These are phyloP conservation scores for Spermophilus dauricus DNA, from an alignment of 2,113 vertebrate species.

Conservation along the genomic window DNA sequence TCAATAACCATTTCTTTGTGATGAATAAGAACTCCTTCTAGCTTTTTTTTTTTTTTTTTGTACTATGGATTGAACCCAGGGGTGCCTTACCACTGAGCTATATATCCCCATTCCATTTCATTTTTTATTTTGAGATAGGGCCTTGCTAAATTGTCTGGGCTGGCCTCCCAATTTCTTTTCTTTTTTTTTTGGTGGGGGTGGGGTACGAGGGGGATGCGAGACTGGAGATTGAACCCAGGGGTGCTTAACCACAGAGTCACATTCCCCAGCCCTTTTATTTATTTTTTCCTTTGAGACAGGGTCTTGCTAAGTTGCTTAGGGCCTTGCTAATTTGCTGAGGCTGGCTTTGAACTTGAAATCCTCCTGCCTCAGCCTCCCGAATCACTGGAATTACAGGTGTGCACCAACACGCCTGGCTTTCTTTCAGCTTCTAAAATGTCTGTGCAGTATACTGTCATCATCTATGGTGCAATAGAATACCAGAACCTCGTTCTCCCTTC, in stretches of 20 bases:
- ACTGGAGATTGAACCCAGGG: too few species aligned
- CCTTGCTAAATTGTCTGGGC: too few species aligned
- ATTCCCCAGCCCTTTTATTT: too few species aligned
- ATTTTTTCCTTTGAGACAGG: too few species aligned
- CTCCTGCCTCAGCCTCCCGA: neutral
- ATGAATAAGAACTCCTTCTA: neutral
- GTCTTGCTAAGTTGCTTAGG: too few species aligned
- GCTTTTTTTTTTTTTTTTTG: neutral
- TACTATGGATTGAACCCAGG: neutral
- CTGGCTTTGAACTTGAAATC: neutral
- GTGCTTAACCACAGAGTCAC: too few species aligned
- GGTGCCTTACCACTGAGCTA: neutral
- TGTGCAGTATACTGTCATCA: neutral
- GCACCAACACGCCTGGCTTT: neutral
- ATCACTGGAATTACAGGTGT: neutral
- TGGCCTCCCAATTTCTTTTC: too few species aligned
- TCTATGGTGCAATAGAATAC: neutral
- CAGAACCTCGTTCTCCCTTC: neutral
- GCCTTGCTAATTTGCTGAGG: neutral
- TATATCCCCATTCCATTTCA: too few species aligned
- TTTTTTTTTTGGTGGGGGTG: too few species aligned
- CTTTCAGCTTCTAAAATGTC: neutral
- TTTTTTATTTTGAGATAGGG: too few species aligned
- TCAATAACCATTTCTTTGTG: neutral
- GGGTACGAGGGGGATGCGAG: fast-evolving